These are phyloP conservation scores for Paralichthys olivaceus DNA, from an alignment of 2,113 vertebrate species.

Conservation along the genomic window DNA sequence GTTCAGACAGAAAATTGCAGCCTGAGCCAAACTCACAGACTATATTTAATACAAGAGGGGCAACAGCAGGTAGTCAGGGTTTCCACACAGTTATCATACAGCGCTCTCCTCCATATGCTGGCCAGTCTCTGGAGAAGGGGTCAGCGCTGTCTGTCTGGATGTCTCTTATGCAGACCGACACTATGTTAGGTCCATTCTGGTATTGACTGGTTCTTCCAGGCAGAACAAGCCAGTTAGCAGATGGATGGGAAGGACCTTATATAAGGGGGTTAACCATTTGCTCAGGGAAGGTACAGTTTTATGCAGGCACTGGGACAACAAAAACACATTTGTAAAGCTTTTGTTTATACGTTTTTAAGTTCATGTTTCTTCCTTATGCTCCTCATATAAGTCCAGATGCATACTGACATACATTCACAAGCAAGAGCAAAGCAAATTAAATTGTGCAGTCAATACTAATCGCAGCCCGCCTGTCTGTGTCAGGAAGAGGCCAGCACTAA, in stretches of 20 bases:
- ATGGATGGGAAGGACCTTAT: slow-evolving; percentile 32
- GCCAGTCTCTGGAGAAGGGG: slow-evolving; percentile 49
- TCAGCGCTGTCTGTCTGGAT: slow-evolving; percentile 39
- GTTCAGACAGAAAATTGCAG: too few relatives aligned
- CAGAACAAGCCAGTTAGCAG: slow-evolving; percentile 39
- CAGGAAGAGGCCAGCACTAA: slow-evolving; percentile 45
- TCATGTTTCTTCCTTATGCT: slow-evolving; percentile 12
- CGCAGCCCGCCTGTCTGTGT: slow-evolving; percentile 49
- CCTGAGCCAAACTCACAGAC: background rate
- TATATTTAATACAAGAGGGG: slow-evolving; percentile 17
- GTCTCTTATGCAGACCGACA: slow-evolving; percentile 53
- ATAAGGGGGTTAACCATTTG: slow-evolving; percentile 12
- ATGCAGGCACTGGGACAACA: background rate
- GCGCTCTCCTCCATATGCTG: slow-evolving; percentile 32
- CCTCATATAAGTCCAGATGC: slow-evolving; percentile 9
- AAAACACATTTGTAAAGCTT: slow-evolving; percentile 1
- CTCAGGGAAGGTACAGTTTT: slow-evolving; percentile 11
- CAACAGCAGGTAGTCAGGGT: slow-evolving; percentile 45
- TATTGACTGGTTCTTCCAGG: slow-evolving; percentile 64
- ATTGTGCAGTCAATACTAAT: slow-evolving; percentile 54
- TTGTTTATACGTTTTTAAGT: slow-evolving; percentile 20
- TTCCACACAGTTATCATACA: slow-evolving; percentile 49
- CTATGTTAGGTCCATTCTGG: slow-evolving; percentile 49
- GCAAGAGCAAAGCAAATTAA: slow-evolving; percentile 50
- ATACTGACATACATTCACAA: slow-evolving; percentile 45